Evolutionary conservation across 2,113 vertebrate genomes (phyloP).

Genomic region (Larimichthys polyactis): DNA sequence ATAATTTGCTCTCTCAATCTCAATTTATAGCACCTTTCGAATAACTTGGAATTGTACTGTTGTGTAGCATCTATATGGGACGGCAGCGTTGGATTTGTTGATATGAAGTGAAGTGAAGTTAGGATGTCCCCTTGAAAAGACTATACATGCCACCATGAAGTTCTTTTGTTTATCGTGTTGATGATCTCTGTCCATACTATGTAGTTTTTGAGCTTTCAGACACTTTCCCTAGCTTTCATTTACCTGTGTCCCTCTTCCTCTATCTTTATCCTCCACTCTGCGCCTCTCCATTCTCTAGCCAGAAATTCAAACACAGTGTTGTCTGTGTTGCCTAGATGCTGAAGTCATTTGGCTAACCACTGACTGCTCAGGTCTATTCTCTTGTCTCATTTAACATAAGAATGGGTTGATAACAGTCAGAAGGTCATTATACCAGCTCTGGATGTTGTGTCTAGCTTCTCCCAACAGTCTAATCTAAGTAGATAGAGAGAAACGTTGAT

Average conservation of each 20-base stretch:
- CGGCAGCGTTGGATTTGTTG: neutral
- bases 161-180: neutral
- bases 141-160: neutral
- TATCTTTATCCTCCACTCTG: constrained; percentile 26
- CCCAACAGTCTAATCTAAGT: constrained; percentile 60
- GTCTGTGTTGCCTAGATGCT: constrained; percentile 39
- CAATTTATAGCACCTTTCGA: neutral
- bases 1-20: too few species aligned
- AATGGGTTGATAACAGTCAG: constrained; percentile 58
- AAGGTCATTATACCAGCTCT: constrained; percentile 52
- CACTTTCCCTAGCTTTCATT: constrained; percentile 24
- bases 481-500: constrained; percentile 54
- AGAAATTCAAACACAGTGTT: constrained; percentile 58
- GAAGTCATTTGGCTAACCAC: constrained; percentile 42
- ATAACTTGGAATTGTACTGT: neutral
- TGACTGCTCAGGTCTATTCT: constrained; percentile 58
- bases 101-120: neutral
- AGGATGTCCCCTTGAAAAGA: neutral
- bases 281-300: constrained; percentile 35
- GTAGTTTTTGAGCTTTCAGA: constrained; percentile 4
- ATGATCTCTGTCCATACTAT: neutral
- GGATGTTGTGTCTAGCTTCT: constrained; percentile 55
- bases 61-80: neutral
- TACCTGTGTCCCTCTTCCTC: constrained; percentile 26
- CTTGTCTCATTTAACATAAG: constrained; percentile 63